A percentile compares a stretch with the other conserved stretches of the same genome.
Evolutionary conservation across 2,888 invertebrate species (phyloP).

Genomic region (Platynereis dumerilii): DNA sequence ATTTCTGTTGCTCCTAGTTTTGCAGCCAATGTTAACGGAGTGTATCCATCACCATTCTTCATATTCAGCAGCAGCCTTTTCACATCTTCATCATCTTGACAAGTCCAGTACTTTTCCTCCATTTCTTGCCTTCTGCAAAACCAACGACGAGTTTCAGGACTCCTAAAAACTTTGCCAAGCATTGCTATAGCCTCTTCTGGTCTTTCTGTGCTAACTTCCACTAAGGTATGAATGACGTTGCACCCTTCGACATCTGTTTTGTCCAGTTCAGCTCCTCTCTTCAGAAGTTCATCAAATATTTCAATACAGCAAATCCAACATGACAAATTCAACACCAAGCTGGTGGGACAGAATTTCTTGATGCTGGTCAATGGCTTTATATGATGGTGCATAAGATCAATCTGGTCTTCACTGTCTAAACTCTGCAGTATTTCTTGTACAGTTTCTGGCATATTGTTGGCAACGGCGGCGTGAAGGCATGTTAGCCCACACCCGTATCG

Average conservation of each 20-base stretch:
- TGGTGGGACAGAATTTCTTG: too few species aligned
- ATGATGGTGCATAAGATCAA: too few species aligned
- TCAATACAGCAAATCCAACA: too few species aligned
- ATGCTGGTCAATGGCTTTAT: too few species aligned
- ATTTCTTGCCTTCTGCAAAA: not conserved
- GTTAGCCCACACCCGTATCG: too few species aligned
- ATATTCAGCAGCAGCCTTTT: not conserved
- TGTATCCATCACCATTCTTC: conserved; percentile 1
- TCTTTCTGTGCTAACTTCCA: not conserved
- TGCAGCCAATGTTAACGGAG: not conserved
- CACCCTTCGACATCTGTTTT: not conserved
- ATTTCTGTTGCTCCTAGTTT: not conserved
- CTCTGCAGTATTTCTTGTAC: too few species aligned
- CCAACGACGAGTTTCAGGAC: not conserved
- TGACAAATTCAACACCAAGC: too few species aligned
- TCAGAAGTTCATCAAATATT: too few species aligned
- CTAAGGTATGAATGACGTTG: not conserved
- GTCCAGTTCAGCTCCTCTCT: too few species aligned
- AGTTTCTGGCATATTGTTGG: too few species aligned
- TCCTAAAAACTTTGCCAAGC: not conserved
- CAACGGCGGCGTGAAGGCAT: too few species aligned
- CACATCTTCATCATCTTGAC: not conserved
- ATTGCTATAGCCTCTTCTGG: not conserved
- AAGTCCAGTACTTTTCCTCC: not conserved
- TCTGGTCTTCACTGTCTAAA: too few species aligned